Evolutionary conservation across 2,797 vertebrate genomes (phyloP).

Genomic region (Euthynnus affinis): DNA sequence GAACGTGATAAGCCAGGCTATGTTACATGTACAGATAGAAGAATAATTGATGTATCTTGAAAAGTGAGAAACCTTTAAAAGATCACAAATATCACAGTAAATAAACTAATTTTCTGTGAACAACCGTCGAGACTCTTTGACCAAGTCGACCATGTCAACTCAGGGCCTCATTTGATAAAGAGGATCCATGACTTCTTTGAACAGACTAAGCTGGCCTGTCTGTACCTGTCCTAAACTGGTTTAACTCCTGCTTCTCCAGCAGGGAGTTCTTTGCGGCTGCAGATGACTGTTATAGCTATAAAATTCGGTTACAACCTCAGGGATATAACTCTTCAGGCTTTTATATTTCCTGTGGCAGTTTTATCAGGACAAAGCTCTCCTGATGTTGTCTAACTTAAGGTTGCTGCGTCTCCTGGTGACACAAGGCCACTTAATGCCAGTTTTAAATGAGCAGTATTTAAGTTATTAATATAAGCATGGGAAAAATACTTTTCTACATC

Average conservation of each 20-base stretch:
- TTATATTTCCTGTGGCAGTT: constrained; percentile 5
- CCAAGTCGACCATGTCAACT: constrained; percentile 22
- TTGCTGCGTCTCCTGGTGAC: constrained; percentile 1
- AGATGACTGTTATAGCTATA: constrained; percentile 29
- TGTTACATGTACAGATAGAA: neutral
- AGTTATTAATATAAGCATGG: no score
- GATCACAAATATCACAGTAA: neutral
- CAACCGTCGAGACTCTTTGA: neutral
- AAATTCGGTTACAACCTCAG: neutral
- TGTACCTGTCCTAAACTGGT: constrained; percentile 66
- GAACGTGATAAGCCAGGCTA: neutral
- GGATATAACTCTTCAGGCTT: constrained; percentile 1
- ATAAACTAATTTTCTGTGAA: constrained; percentile 3
- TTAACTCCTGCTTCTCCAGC: constrained; percentile 58
- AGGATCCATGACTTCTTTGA: constrained; percentile 50
- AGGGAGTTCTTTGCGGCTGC: constrained; percentile 4
- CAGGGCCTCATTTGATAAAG: constrained; percentile 45
- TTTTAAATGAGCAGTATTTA: neutral
- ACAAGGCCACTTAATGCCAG: neutral
- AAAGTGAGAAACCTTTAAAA: neutral
- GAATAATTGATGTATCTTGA: neutral
- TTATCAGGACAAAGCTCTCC: neutral
- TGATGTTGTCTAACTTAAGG: neutral
- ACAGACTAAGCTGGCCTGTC: constrained; percentile 56
- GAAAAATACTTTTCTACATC: neutral